Conservation (phyloP, 2,888 invertebrate genomes). For the Microdon myrmicae region DNA sequence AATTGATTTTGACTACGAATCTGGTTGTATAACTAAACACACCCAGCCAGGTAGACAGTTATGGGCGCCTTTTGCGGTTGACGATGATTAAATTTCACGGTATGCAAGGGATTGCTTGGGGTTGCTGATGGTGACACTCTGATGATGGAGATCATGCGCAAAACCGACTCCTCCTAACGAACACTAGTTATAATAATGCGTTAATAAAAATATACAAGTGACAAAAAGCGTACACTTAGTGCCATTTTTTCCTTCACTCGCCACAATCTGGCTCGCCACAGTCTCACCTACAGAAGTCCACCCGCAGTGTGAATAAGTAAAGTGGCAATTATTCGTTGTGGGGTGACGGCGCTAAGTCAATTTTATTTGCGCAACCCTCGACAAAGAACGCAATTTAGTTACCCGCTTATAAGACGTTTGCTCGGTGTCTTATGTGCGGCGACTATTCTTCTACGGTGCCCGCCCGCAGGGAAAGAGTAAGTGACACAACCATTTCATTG, state of each 20-base stretch:
- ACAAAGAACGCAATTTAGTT: constrained; percentile 27
- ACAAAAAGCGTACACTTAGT: too few species aligned
- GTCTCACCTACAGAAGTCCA: too few species aligned
- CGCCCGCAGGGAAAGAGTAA: constrained; percentile 4
- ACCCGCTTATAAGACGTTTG: constrained; percentile 30
- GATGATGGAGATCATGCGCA: too few species aligned
- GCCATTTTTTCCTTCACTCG: too few species aligned
- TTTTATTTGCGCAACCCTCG: constrained; percentile 45
- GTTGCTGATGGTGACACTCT: too few species aligned
- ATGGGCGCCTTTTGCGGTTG: constrained; percentile 18
- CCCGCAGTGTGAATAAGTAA: too few species aligned
- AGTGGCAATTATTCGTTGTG: constrained; percentile 27
- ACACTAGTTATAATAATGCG: too few species aligned
- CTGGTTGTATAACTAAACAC: constrained; percentile 42
- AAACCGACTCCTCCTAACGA: too few species aligned
- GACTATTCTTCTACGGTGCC: constrained; percentile 27
- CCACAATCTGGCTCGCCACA: too few species aligned
- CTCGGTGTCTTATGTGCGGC: constrained; percentile 32
- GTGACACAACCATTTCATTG: constrained; percentile 34
- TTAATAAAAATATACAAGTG: too few species aligned
- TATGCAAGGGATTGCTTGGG: too few species aligned
- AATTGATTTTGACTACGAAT: constrained; percentile 33
- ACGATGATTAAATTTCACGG: constrained; percentile 30
- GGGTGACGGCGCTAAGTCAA: constrained; percentile 41
- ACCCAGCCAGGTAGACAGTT: constrained; percentile 17